These are phyloP conservation scores for Acleris holmiana DNA, from an alignment of 2,888 invertebrate genomes.

Conservation along the genomic window DNA sequence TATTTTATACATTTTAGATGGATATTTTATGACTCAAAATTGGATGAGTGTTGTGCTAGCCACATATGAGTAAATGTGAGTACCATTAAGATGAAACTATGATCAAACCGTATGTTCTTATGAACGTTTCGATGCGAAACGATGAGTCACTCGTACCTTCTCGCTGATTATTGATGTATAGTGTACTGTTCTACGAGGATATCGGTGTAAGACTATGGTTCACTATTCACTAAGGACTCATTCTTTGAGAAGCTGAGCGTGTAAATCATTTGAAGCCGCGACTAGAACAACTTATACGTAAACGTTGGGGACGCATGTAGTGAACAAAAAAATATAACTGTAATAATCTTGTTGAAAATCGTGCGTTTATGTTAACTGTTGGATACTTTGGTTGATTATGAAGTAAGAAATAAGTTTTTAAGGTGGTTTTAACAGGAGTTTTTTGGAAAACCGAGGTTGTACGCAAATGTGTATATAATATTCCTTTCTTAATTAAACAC, in stretches of 20 bases:
- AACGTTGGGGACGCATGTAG: too few species aligned
- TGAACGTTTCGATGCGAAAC: constrained; percentile 37
- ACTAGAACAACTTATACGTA: neutral
- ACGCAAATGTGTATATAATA: neutral
- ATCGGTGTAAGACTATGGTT: constrained; percentile 32
- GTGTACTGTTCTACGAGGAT: constrained; percentile 31
- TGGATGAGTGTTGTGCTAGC: constrained; percentile 60
- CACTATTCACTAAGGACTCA: constrained; percentile 27
- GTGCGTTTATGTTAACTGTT: too few species aligned
- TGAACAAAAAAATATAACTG: too few species aligned
- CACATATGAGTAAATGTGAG: constrained; percentile 53
- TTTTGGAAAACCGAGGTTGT: too few species aligned
- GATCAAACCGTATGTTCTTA: constrained; percentile 35
- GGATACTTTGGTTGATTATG: too few species aligned
- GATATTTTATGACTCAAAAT: constrained; percentile 51
- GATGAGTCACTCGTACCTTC: constrained; percentile 37
- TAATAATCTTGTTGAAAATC: too few species aligned
- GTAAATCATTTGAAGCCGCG: neutral
- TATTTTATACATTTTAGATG: constrained; percentile 35
- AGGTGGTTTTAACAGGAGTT: too few species aligned
- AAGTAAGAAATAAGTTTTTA: too few species aligned
- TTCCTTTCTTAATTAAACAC: neutral
- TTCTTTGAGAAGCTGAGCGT: constrained; percentile 33
- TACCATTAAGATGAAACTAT: constrained; percentile 70
- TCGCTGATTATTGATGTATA: constrained; percentile 35